phyloP scores from a whole-genome alignment of 2,888 invertebrate species.

The Euzophera pinguis region DNA sequence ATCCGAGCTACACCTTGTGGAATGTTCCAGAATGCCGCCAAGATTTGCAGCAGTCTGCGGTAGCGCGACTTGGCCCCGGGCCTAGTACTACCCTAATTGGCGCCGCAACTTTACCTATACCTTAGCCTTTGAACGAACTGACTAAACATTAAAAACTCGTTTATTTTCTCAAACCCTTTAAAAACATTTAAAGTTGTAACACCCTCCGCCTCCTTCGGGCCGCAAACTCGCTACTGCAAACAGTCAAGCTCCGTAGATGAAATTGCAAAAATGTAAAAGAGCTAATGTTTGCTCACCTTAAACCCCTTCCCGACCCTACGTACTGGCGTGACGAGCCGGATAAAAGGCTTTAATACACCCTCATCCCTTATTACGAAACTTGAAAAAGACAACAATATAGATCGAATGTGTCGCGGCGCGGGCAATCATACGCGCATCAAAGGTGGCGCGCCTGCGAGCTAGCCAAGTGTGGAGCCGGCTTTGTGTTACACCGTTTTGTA shows the following conservation, averaged over 20 bases:
- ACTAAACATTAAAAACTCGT: conserved; percentile 63
- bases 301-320: conserved; percentile 77
- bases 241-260: conserved; percentile 71
- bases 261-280: conserved; percentile 80
- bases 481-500: conserved; percentile 63
- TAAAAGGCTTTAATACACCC: conserved; percentile 81
- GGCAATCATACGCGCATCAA: conserved; percentile 79
- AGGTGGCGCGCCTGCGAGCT: conserved; percentile 67
- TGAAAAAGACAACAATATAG: conserved; percentile 81
- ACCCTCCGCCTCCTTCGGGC: conserved; percentile 50
- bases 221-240: conserved; percentile 55
- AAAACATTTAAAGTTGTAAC: conserved; percentile 64
- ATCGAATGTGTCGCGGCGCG: conserved; percentile 79
- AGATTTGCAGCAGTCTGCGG: conserved; percentile 73
- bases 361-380: conserved; percentile 80
- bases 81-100: conserved; percentile 63
- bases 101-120: conserved; percentile 52
- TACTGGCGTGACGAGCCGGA: conserved; percentile 77
- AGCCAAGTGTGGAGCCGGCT: conserved; percentile 72
- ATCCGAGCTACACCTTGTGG: conserved; percentile 73
- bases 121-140: conserved; percentile 37
- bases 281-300: conserved; percentile 80
- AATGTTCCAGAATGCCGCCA: conserved; percentile 75
- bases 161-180: conserved; percentile 59
- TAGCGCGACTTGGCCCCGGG: conserved; percentile 67